These are phyloP conservation scores for Trichosurus vulpecula DNA, from an alignment of 2,797 vertebrate genomes.

Conservation along the genomic window DNA sequence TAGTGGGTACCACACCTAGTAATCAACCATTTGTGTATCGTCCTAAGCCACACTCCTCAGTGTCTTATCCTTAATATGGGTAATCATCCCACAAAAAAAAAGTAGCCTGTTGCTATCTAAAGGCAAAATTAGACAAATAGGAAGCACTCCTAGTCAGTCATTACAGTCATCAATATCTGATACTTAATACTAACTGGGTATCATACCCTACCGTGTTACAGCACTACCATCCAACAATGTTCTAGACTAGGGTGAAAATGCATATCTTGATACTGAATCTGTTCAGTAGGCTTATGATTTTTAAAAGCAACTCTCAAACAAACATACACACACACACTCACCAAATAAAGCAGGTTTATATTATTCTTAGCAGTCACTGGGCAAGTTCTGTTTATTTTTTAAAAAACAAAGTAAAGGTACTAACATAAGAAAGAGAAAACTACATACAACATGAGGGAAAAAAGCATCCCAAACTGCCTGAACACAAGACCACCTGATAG, in stretches of 20 bases:
- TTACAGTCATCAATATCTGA: background rate
- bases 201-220: background rate
- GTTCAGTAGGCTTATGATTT: background rate
- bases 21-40: background rate
- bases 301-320: background rate
- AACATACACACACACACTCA: background rate
- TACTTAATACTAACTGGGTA: background rate
- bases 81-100: background rate
- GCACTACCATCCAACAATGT: background rate
- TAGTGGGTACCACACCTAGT: background rate
- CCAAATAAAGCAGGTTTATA: background rate
- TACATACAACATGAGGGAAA: background rate
- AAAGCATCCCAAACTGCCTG: background rate
- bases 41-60: background rate
- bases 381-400: background rate
- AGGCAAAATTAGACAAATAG: background rate
- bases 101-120: background rate
- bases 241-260: background rate
- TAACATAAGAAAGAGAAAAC: background rate
- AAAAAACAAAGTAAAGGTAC: background rate
- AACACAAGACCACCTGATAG: background rate
- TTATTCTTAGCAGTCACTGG: background rate
- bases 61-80: background rate
- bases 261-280: background rate
- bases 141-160: background rate